Conservation (phyloP, 1,140 invertebrate species). For the roundworm (Caenorhabditis elegans) region WBcel235 BX284606.5:11745501-11746000, state of each 20-base stretch:
- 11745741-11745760: background rate
- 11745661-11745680: too few relatives aligned
- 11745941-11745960: background rate
- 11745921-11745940: slow-evolving; percentile 2
- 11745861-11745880: too few relatives aligned
- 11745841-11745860: too few relatives aligned
- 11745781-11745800: background rate
- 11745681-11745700: too few relatives aligned
- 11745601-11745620: background rate
- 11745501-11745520: too few relatives aligned
- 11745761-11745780: background rate
- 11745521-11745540: background rate
- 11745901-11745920: slow-evolving; percentile 9
- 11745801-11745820: background rate
- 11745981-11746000: background rate
- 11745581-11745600: background rate
- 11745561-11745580: background rate
- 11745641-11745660: background rate
- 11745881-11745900: too few relatives aligned
- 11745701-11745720: slow-evolving; percentile 3
- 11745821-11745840: background rate
- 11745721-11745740: slow-evolving; percentile 19
- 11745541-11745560: background rate
- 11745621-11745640: background rate
- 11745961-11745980: background rate